phyloP scores from a whole-genome alignment of 2,888 invertebrate species.

The Villa cingulata region DNA sequence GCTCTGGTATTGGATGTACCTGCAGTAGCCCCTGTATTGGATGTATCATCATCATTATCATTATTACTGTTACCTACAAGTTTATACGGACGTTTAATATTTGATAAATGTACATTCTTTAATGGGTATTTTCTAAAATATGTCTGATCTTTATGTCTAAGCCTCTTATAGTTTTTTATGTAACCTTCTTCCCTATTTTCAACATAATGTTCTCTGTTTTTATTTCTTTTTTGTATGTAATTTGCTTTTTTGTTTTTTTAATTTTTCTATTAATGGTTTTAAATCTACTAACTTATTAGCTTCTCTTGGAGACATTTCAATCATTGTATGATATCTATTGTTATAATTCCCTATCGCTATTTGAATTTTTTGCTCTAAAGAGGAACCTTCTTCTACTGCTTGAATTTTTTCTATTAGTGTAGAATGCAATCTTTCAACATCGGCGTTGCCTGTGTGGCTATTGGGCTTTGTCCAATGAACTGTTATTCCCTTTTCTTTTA shows the following conservation, averaged over 20 bases:
- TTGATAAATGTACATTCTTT: constrained; percentile 3
- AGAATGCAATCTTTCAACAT: constrained; percentile 5
- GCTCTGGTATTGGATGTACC: background rate
- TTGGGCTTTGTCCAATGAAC: background rate
- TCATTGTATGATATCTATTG: background rate
- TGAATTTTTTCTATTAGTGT: constrained; percentile 6
- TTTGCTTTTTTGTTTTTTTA: constrained; percentile 2
- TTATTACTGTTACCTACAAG: constrained; percentile 1
- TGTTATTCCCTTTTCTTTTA: background rate
- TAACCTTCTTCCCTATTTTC: constrained; percentile 5
- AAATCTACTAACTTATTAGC: background rate
- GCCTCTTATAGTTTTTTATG: constrained; percentile 6
- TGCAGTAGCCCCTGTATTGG: constrained; percentile 3
- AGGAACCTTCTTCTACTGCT: background rate
- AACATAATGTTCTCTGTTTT: constrained; percentile 3
- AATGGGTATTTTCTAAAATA: constrained; percentile 4
- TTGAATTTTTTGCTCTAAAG: background rate
- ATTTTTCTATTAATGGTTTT: background rate
- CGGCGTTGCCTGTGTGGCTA: background rate
- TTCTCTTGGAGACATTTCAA: background rate
- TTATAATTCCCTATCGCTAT: background rate
- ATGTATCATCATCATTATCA: background rate
- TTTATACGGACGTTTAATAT: constrained; percentile 8
- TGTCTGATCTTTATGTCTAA: constrained; percentile 7
- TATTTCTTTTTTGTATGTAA: background rate